Percentiles rank a stretch among this genome's conserved stretches.
Evolutionary conservation across 2,797 vertebrate genomes (phyloP).

Genomic region (Thalassophryne amazonica): DNA sequence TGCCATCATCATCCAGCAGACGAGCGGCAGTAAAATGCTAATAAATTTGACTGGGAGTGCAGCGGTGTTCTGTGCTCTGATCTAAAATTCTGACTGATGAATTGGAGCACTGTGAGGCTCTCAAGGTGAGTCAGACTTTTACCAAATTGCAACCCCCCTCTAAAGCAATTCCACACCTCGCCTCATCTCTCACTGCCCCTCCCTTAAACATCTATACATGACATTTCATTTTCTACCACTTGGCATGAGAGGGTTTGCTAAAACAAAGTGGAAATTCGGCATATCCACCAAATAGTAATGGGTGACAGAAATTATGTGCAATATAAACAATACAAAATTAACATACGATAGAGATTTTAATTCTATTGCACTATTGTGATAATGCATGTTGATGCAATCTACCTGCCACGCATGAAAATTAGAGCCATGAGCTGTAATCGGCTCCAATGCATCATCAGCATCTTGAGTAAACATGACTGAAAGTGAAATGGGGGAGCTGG

Average conservation of each 20-base stretch:
- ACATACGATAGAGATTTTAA: too few species aligned
- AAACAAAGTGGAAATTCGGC: slow-evolving; percentile 40
- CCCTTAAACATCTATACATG: slow-evolving; percentile 34
- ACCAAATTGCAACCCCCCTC: slow-evolving; percentile 51
- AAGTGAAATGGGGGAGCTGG: too few species aligned
- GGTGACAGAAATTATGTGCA: too few species aligned
- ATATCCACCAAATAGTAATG: slow-evolving; percentile 41
- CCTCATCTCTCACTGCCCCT: slow-evolving; percentile 53
- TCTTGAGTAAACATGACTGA: too few species aligned
- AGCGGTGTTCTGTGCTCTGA: slow-evolving; percentile 52
- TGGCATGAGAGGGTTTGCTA: slow-evolving; percentile 22
- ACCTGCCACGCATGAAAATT: too few species aligned
- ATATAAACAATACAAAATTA: too few species aligned
- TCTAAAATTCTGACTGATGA: slow-evolving; percentile 74
- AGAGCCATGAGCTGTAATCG: too few species aligned
- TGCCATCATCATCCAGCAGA: slow-evolving; percentile 55
- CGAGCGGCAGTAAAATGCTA: slow-evolving; percentile 65
- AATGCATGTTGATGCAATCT: too few species aligned
- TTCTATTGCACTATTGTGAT: too few species aligned
- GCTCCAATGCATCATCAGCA: too few species aligned
- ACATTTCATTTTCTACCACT: slow-evolving; percentile 48
- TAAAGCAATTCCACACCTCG: slow-evolving; percentile 36
- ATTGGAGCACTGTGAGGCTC: slow-evolving; percentile 47
- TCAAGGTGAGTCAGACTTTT: slow-evolving; percentile 66
- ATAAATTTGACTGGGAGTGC: slow-evolving; percentile 63